These are phyloP conservation scores for Myotis findleyi DNA, from an alignment of 2,797 vertebrate species.

Conservation along the genomic window DNA sequence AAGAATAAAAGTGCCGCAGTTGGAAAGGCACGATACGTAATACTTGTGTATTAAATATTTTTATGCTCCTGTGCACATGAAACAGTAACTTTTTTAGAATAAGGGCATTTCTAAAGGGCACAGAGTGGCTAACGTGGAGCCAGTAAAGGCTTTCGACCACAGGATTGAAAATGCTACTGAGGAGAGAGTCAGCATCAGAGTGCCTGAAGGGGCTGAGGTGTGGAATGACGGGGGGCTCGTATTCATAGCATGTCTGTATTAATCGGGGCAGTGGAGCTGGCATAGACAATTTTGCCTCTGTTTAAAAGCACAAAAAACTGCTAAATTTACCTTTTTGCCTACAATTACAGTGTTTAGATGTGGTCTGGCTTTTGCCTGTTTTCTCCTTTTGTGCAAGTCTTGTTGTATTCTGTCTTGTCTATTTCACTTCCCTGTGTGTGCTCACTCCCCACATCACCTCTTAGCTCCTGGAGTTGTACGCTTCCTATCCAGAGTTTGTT, in stretches of 20 bases:
- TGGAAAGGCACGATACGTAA: background rate
- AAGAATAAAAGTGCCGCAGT: background rate
- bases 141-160: background rate
- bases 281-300: background rate
- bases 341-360: background rate
- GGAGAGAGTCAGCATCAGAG: background rate
- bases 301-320: constrained; percentile 49
- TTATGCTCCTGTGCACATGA: background rate
- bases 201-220: background rate
- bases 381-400: background rate
- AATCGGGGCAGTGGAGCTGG: background rate
- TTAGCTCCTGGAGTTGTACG: background rate
- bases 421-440: background rate
- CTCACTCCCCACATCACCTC: background rate
- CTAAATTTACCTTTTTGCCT: background rate
- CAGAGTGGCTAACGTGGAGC: background rate
- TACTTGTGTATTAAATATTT: background rate
- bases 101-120: background rate
- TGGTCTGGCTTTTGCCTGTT: background rate
- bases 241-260: background rate
- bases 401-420: background rate
- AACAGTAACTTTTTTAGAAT: background rate
- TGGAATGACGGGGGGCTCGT: background rate
- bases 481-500: constrained; percentile 26
- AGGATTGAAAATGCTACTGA: background rate